These are phyloP conservation scores for Drosophila melanogaster DNA, from an alignment of 1,140 invertebrate genomes.

Conservation along the genomic window Release_6_plus_ISO1_MT NC_004354.4:8371001-8371500, in stretches of 20 bases:
- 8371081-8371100: constrained; percentile 72
- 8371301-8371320: constrained; percentile 71
- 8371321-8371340: constrained; percentile 52
- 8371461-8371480: background rate
- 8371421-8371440: constrained; percentile 23
- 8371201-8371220: constrained; percentile 61
- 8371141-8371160: too few relatives aligned
- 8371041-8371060: constrained; percentile 59
- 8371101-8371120: constrained; percentile 29
- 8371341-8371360: constrained; percentile 25
- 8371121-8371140: constrained; percentile 20
- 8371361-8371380: constrained; percentile 12
- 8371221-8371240: constrained; percentile 52
- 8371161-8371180: background rate
- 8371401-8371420: constrained; percentile 53
- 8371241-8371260: constrained; percentile 64
- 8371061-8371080: constrained; percentile 76
- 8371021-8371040: constrained; percentile 69
- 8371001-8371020: constrained; percentile 25
- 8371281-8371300: constrained; percentile 42
- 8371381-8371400: constrained; percentile 16
- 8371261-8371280: constrained; percentile 23
- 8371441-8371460: constrained; percentile 1
- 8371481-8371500: background rate
- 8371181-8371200: constrained; percentile 26